Evolutionary conservation across 1,140 invertebrate species (phyloP), one percentile per base, ranked within the genome.

Genomic region (Drosophila pseudoananassae): DNA sequence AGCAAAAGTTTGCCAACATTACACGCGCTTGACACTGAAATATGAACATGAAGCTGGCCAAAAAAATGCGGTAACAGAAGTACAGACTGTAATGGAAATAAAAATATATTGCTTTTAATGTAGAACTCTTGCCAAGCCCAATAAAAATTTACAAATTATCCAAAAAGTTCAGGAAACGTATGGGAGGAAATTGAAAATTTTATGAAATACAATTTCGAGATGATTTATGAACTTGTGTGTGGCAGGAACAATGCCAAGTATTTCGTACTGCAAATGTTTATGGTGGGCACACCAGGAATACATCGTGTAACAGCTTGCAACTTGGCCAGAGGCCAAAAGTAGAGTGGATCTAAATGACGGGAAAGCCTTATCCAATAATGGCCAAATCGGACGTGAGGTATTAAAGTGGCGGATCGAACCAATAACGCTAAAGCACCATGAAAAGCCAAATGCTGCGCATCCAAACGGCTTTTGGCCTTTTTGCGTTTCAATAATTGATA

Each of bases 1-100:
- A 79, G 80, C 80, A 72, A 50, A 68, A 54, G 33, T 63, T 65
- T 49, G 49, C 33, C 53, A 52, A 58, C 45, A 66, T 31, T 53
- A 83, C 80, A 72, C 76, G 61, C 54, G 65, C 23, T 40, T 46
- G 66, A 84, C 80, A 84, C 66, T 53, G 80, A 84, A 83, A 83
- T 45, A 56, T 40, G 47, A 74, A 52, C 14, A 43, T 4, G 2
- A 40, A 40, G 10, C 5, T n/a, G 38, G 38, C 4, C 38, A 14
- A 4, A 43, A 7, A 43, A 15, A 14, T 17, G 15, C 8, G 40
- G n/a, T 43, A 43, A 43, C 5, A 4, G 14, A 43, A 43, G 40
- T 43, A 43, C 40, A 43, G 40, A 43, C 40, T 43, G 40, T 17
- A 15, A 15, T 4, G 4, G 10, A 15, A 12, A 5, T 9, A 15